Base-by-base conservation (phyloP, 1,140 invertebrate genomes). In the Macrobrachium nipponense region DNA sequence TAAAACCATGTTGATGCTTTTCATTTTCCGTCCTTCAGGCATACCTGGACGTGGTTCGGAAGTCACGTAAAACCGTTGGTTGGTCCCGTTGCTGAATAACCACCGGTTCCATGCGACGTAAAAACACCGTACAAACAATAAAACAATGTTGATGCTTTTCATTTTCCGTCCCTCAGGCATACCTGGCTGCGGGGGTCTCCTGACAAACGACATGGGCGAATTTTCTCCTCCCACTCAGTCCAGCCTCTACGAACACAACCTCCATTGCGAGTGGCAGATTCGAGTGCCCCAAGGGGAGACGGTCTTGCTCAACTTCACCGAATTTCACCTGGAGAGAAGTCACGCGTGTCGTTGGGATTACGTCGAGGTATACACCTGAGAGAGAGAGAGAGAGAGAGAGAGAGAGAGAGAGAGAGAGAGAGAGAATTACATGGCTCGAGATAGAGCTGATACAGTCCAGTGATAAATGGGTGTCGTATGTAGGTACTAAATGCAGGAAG, bases 111-210 rank as follows among this genome's bases (percentile, higher is more conserved):
- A n/a, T n/a, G n/a, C n/a, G n/a, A n/a, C n/a, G n/a, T n/a, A n/a
- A n/a, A n/a, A n/a, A n/a, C n/a, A n/a, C n/a, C n/a, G n/a, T n/a
- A n/a, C n/a, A n/a, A n/a, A n/a, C n/a, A n/a, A n/a, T n/a, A n/a
- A n/a, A n/a, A n/a, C n/a, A n/a, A n/a, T n/a, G n/a, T n/a, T n/a
- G n/a, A n/a, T n/a, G n/a, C n/a, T n/a, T 12, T 36, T 58, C 62
- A n/a, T 14, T 80, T 44, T 8, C n/a, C n/a, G 5, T 27, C 17
- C 23, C 89, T 90, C 90, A 95, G 94, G 94, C 12, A 91, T 94
- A 66, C 94, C 95, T 59, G 96, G 95, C 23, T 99, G 97, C 92
- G 97, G 97, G 15, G 96, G 96, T 0, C 90, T 94, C 51, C 94
- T 94, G 82, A 96, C 95, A 0, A 87, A 89, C 5, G 90, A 93